Evolutionary conservation across 1,140 invertebrate genomes (phyloP).

Genomic region (Coptotermes formosanus): DNA sequence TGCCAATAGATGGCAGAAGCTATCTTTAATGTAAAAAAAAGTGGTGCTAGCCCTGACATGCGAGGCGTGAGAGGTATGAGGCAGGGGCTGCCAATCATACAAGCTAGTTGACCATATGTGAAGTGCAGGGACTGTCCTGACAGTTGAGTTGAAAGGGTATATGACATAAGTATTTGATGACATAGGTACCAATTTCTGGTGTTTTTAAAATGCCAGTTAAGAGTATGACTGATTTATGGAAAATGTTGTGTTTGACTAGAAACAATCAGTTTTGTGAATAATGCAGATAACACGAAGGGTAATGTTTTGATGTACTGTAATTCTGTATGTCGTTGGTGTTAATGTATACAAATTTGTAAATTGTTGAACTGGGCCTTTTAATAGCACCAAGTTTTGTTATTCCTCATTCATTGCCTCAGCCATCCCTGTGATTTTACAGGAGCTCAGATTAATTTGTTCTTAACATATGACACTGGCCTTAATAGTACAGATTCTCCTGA

Average conservation of each 20-base stretch:
- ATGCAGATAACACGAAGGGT: not conserved
- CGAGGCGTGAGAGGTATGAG: no score
- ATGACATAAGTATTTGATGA: not conserved
- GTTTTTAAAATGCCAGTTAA: not conserved
- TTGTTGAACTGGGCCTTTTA: not conserved
- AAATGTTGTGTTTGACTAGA: not conserved
- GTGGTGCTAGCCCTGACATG: no score
- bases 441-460: not conserved
- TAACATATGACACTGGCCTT: not conserved
- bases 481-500: not conserved
- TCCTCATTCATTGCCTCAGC: no score
- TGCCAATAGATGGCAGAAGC: no score
- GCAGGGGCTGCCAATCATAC: no score
- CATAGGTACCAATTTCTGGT: not conserved
- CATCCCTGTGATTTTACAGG: no score
- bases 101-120: no score
- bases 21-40: no score
- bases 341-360: not conserved
- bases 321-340: not conserved
- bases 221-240: not conserved
- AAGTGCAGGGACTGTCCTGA: no score
- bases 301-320: slow-evolving; percentile 2
- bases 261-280: slow-evolving; percentile 3
- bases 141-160: no score
- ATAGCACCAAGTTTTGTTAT: not conserved